phyloP scores from a whole-genome alignment of 2,888 invertebrate species.

The Thereva unica region DNA sequence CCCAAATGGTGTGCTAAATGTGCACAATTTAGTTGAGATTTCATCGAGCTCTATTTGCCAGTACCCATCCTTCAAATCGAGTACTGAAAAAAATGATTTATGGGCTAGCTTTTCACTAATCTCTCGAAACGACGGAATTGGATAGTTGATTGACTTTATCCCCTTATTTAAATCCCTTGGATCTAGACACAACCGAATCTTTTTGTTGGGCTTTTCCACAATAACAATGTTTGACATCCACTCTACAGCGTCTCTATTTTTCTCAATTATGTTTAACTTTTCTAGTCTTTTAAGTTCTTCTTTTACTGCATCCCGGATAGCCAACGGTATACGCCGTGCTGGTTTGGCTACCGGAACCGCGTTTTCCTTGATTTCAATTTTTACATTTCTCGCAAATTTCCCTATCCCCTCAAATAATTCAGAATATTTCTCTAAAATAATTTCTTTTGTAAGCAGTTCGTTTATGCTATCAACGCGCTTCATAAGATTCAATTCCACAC shows the following conservation, averaged over 20 bases:
- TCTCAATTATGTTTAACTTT: background rate
- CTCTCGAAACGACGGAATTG: slow-evolving; percentile 43
- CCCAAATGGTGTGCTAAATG: slow-evolving; percentile 44
- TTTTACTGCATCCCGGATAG: slow-evolving; percentile 1
- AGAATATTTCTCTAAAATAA: slow-evolving; percentile 10
- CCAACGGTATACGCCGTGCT: slow-evolving; percentile 12
- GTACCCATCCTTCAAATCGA: slow-evolving; percentile 44
- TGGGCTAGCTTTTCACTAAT: slow-evolving; percentile 44
- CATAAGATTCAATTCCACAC: slow-evolving; percentile 6
- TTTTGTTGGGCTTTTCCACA: slow-evolving; percentile 42
- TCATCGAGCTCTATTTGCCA: slow-evolving; percentile 38
- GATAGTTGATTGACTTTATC: slow-evolving; percentile 44
- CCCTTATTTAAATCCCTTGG: slow-evolving; percentile 44
- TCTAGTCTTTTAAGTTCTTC: slow-evolving; percentile 8
- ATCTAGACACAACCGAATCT: slow-evolving; percentile 44
- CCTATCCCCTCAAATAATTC: slow-evolving; percentile 24
- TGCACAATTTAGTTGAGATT: slow-evolving; percentile 42
- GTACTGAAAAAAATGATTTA: slow-evolving; percentile 45
- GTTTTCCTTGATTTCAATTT: slow-evolving; percentile 11
- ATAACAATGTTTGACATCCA: slow-evolving; percentile 39
- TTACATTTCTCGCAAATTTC: slow-evolving; percentile 1
- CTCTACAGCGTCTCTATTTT: background rate
- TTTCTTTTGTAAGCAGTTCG: background rate
- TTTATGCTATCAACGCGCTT: background rate
- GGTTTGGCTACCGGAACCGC: too few species aligned